These are phyloP conservation scores for Nomada lathburiana DNA, from an alignment of 2,888 invertebrate genomes.

Conservation along the genomic window DNA sequence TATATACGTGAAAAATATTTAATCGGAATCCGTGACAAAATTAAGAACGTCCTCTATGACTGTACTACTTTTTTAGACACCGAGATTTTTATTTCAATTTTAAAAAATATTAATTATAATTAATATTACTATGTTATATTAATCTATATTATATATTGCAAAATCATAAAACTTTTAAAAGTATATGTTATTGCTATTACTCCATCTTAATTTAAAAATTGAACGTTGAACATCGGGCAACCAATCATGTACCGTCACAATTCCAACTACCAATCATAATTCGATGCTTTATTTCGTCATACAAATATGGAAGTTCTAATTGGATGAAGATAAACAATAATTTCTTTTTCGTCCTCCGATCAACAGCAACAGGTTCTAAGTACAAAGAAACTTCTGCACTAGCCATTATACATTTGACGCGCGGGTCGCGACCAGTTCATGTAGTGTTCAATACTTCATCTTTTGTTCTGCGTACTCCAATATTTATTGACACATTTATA, in stretches of 20 bases:
- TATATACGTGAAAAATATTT: no score
- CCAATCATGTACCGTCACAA: slow-evolving; percentile 22
- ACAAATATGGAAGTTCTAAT: slow-evolving; percentile 39
- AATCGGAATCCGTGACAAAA: no score
- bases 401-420: slow-evolving; percentile 59
- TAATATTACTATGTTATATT: no score
- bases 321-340: slow-evolving; percentile 57
- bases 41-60: neutral
- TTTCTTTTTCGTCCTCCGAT: slow-evolving; percentile 57
- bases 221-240: slow-evolving; percentile 34
- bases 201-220: slow-evolving; percentile 43
- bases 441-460: neutral
- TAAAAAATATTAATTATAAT: no score
- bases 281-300: slow-evolving; percentile 15
- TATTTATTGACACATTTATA: slow-evolving; percentile 49
- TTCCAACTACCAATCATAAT: slow-evolving; percentile 49
- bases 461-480: slow-evolving; percentile 12
- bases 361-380: slow-evolving; percentile 65
- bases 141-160: no score
- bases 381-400: slow-evolving; percentile 49
- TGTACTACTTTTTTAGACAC: neutral
- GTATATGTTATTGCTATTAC: neutral
- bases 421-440: slow-evolving; percentile 56
- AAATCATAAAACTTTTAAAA: no score
- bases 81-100: no score